Base-by-base conservation (phyloP, 2,888 invertebrate species). In the Drosophila recens region DNA sequence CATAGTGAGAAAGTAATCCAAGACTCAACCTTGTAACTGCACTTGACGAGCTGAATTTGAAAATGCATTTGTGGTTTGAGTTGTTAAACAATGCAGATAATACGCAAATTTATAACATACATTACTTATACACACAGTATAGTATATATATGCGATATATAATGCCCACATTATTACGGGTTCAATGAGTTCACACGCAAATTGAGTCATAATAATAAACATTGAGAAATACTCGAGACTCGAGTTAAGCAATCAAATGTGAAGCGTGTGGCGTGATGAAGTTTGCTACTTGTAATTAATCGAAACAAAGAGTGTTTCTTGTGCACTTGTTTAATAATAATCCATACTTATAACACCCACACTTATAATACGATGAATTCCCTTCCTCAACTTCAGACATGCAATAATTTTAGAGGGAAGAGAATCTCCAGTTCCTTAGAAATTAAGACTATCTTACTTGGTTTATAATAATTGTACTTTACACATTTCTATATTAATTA, bases 201-300 rank as follows among this genome's bases (percentile, higher is more conserved):
- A 79, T 87, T 87, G 79, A 88, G 75, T 85, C 88, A 90, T 84
- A 63, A 34, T 27, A 27, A 27, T 27, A 27, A 59, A n/a, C 56
- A 72, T 62, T 59, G 23, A 48, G 43, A 36, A 53, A 75, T 20
- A 46, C 45, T 70, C 61, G 23, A 46, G 42, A 46, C 45, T 70
- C 57, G 23, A 46, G 42, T 72, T 36, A 34, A 30, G 36, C 30
- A 66, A 58, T 49, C 38, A 15, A 66, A 46, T 48, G 13, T 52
- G 33, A 40, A 20, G 27, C 43, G 27, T 42, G 54, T 68, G 23
- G 20, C 36, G 52, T 30, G 36, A 20, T 62, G 4, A 20, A 56
- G 38, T 52, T 54, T 8, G 11, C 17, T 53, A 27, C 5, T 27
- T 6, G 5, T 33, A 30, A n/a, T 11, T 53, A 40, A 42, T 34